Evolutionary conservation across 2,797 vertebrate species (phyloP), one percentile per base, ranked within the genome.

Genomic region (Prionace glauca): DNA sequence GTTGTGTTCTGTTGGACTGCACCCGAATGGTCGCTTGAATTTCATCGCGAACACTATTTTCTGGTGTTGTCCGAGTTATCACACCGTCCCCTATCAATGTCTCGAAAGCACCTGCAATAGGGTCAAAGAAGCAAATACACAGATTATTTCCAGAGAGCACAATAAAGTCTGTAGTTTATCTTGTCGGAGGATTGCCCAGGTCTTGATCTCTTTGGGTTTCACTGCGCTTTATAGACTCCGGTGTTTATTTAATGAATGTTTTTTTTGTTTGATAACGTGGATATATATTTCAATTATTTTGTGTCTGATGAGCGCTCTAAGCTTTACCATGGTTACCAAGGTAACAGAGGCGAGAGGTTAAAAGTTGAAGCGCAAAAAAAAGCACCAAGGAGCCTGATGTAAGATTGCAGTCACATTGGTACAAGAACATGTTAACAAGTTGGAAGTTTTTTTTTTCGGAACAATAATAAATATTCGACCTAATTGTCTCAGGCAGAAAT

Each of bases 111-210:
- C 71, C 71, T 56, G 24, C 93, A 74, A 41, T 60, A 5, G 32
- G 45, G 93, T 94, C 93, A 95, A 77, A 56, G 26, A 95, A 95
- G 71, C 56, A 69, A 92, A 92, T 92, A 69, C 90, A 92, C 36
- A 69, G 65, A 92, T 92, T 69, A 45, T 36, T 69, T 92, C 62
- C 65, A 24, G 65, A 67, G 16, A 95, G 56, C 93, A 60, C 14
- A 65, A 65, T 77, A 72, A 71, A 95, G 93, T n/a, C 69, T 56
- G 45, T 60, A 77, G 71, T 29, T 95, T 74, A 74, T 95, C 72
- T 77, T 71, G 41, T 94, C 45, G 41, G 93, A 74, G 26, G 87
- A 41, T 18, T 94, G 69, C 36, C 4, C 71, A 18, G 69, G 69
- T 92, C 90, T 92, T 92, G 93, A 77, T 72, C 41, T 50, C 60